Base-by-base conservation (phyloP, 2,888 invertebrate genomes). In the Andrena minutula region DNA sequence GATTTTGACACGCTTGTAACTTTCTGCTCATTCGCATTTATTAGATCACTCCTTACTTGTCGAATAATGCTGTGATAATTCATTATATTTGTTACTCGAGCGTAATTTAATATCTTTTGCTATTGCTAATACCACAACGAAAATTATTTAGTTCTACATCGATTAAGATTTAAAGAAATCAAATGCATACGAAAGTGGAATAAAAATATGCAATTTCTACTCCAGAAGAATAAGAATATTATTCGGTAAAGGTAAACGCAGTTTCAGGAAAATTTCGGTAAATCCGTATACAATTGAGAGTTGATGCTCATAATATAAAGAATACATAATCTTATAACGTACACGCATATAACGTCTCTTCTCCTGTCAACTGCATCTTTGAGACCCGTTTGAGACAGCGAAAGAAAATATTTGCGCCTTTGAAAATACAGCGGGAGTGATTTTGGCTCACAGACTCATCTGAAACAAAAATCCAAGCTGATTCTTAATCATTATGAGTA, bases 11-110 rank as follows among this genome's bases (percentile, higher is more conserved):
- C 8, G n/a, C 30, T 30, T 60, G 8, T 32, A n/a, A 30, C 60
- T 60, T 30, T 16, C n/a, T 60, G 16, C 30, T 60, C 60, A 60
- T 60, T 60, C 30, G 60, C 60, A 60, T 60, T 60, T 60, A 60
- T 60, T 60, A 60, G 30, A 28, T 60, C 30, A 28, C n/a, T 60
- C 30, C 30, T 60, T 30, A 60, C 30, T 30, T 60, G 12, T 60
- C 30, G 30, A 60, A 60, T 60, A 28, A 60, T 60, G 16, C n/a
- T 60, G n/a, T 60, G 28, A n/a, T 60, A 60, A 60, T 60, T 16
- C 23, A 28, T 58, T 58, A 58, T 58, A 58, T 58, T 28, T 28
- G 58, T 60, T 30, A 41, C 41, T 30, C 26, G 60, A 23, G 26
- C 30, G 30, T 60, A 60, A 60, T 60, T 16, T n/a, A 28, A n/a